Conservation (phyloP, 2,797 vertebrate species). For the Pipistrellus pipistrellus region DNA sequence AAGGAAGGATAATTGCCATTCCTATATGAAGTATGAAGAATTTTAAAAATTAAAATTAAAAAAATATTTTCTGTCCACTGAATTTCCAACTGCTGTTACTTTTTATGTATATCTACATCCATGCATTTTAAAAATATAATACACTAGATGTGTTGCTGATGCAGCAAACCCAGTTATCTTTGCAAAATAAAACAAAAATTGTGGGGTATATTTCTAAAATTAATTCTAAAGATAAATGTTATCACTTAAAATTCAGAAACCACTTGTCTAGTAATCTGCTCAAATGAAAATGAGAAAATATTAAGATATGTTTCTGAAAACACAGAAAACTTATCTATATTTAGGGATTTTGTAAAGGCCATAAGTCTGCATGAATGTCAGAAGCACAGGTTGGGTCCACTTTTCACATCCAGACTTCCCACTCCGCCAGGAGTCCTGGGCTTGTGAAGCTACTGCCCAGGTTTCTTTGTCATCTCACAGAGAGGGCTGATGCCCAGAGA, state of each 20-base stretch:
- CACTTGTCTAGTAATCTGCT: slow-evolving; percentile 35
- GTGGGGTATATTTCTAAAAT: slow-evolving; percentile 34
- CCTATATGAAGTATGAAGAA: slow-evolving; percentile 35
- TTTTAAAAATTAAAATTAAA: slow-evolving; percentile 71
- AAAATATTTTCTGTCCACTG: slow-evolving; percentile 45
- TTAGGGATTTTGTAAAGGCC: slow-evolving; percentile 11
- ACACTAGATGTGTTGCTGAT: background rate
- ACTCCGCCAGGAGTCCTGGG: background rate
- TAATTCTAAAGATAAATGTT: slow-evolving; percentile 56
- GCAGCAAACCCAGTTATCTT: slow-evolving; percentile 34
- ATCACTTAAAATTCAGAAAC: slow-evolving; percentile 60
- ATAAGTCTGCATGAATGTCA: background rate
- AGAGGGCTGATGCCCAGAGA: background rate
- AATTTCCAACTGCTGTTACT: background rate
- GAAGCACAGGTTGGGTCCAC: background rate
- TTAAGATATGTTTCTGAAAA: slow-evolving; percentile 47
- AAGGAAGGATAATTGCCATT: slow-evolving; percentile 33
- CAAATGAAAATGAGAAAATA: slow-evolving; percentile 64
- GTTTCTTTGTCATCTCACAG: background rate
- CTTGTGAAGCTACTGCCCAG: background rate
- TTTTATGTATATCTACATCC: background rate
- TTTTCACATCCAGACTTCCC: background rate
- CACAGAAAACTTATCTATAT: slow-evolving; percentile 34
- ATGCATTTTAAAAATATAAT: background rate
- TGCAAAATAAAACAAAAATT: slow-evolving; percentile 61